Evolutionary conservation across 2,113 vertebrate genomes (phyloP).

Genomic region (Neopipo cinnamomea): DNA sequence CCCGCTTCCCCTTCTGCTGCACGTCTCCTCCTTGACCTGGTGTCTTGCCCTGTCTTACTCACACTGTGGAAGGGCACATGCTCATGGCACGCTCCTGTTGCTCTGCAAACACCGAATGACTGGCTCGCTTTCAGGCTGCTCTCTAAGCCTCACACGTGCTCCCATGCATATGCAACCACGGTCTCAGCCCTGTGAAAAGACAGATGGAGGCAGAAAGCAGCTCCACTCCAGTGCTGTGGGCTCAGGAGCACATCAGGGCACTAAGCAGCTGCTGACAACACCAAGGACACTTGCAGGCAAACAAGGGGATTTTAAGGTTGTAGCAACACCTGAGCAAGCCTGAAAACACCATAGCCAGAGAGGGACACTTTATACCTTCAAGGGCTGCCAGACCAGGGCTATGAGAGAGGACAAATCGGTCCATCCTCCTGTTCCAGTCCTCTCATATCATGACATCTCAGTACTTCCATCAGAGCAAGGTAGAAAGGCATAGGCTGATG

Average conservation of each 20-base stretch:
- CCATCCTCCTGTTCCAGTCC: not conserved
- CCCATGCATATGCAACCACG: not conserved
- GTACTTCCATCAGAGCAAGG: not conserved
- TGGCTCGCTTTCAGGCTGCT: not conserved
- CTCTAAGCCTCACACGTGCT: not conserved
- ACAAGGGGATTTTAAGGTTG: not conserved
- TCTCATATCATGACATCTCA: not conserved
- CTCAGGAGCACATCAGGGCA: not conserved
- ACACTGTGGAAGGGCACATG: not conserved
- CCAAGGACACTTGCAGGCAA: not conserved
- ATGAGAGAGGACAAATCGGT: not conserved
- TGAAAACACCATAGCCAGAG: not conserved
- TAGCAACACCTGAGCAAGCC: not conserved
- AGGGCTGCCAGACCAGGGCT: not conserved
- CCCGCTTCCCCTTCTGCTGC: constrained; percentile 1
- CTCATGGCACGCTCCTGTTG: not conserved
- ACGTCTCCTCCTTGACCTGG: constrained; percentile 27
- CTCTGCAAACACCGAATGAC: not conserved
- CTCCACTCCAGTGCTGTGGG: not conserved
- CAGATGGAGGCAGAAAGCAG: constrained; percentile 5
- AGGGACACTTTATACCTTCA: not conserved
- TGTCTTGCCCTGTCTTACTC: not conserved
- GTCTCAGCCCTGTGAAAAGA: not conserved
- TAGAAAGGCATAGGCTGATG: not conserved
- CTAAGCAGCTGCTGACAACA: not conserved